Conservation (phyloP, 2,888 invertebrate species). For the Aleiodes alternator region DNA sequence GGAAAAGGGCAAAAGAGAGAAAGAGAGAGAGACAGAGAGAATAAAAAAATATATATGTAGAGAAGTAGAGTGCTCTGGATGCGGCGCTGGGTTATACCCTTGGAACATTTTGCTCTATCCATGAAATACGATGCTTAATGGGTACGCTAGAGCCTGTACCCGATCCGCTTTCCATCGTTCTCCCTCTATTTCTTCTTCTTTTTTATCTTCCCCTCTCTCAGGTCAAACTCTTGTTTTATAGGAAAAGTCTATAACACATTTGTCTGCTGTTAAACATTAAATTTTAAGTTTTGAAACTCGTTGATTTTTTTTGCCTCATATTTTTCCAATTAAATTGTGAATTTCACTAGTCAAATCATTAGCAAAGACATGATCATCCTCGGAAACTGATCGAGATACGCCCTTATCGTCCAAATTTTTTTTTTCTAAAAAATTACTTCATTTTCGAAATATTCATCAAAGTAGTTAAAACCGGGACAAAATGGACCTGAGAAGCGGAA, state of each 20-base stretch:
- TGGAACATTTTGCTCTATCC: conserved; percentile 40
- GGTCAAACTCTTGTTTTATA: conserved; percentile 19
- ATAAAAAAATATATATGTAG: conserved; percentile 33
- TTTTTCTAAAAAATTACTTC: too few species aligned
- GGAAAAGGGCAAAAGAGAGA: background rate
- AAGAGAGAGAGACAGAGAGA: background rate
- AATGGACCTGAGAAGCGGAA: too few species aligned
- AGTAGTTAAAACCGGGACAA: too few species aligned
- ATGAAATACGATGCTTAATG: conserved; percentile 66
- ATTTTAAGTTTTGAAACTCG: background rate
- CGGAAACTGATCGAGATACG: too few species aligned
- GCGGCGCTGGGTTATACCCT: conserved; percentile 35
- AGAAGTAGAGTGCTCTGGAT: conserved; percentile 36
- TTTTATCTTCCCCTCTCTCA: background rate
- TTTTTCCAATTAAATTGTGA: too few species aligned
- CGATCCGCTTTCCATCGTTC: conserved; percentile 28
- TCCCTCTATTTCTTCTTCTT: background rate
- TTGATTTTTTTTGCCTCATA: too few species aligned
- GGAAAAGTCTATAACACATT: conserved; percentile 15
- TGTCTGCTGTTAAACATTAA: conserved; percentile 9
- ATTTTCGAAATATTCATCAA: too few species aligned
- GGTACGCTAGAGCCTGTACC: conserved; percentile 48
- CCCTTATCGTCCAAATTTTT: too few species aligned
- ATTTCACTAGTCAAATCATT: too few species aligned
- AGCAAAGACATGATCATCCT: too few species aligned